Base-by-base conservation (phyloP, 2,113 vertebrate species). In the Parus major region DNA sequence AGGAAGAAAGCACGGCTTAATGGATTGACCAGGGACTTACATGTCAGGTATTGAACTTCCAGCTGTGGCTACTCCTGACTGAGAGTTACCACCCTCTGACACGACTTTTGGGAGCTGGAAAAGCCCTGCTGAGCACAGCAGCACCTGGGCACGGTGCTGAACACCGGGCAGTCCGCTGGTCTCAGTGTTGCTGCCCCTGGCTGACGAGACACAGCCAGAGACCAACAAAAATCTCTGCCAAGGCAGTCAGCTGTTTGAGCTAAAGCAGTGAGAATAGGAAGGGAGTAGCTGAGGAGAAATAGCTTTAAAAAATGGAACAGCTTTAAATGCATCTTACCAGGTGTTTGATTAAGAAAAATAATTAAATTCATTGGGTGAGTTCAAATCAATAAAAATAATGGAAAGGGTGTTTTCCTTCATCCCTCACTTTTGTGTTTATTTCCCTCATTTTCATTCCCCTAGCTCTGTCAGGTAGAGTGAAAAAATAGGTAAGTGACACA, bases 181-280 rank as follows among this genome's bases (percentile, higher is more conserved):
- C 69, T 55, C 50, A 18, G 39, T 0, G 2, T 60, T 76, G 46
- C 50, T 73, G 13, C 41, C 9, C 14, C 1, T 0, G 0, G 11
- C 42, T 44, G 56, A 15, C 0, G 1, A 86, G 20, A 36, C 64
- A 31, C 22, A 61, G 59, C 19, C 53, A 33, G 46, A 70, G 39
- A 64, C 42, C 86, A 70, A 28, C 46, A 72, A 59, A 72, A 28
- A 27, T 49, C 24, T 56, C 4, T 1, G 2, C 36, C 44, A 36
- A 28, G 19, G n/a, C 44, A 56, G 0, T 10, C 1, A 0, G 12
- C 3, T 15, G 23, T 50, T 29, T 47, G 52, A 64, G 36, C 5
- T 35, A 47, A 71, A 86, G 36, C 23, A n/a, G 41, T 25, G 22
- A 29, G 75, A 60, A 41, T 10, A 64, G 28, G 61, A 68, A 76